Evolutionary conservation across 2,113 vertebrate genomes (phyloP).

Genomic region (Ariopsis seemanni): DNA sequence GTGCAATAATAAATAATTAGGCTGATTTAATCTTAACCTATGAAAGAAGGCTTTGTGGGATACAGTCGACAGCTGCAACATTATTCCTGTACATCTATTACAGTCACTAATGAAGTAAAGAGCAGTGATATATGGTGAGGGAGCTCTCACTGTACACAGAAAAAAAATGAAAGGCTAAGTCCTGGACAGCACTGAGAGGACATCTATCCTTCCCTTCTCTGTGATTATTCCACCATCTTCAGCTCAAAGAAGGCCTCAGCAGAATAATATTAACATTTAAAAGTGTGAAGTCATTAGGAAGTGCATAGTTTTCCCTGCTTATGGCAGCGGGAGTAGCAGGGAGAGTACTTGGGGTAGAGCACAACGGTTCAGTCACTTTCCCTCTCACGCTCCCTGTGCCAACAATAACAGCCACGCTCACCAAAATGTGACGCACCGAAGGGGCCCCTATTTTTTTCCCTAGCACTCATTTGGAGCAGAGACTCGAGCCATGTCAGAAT

Average conservation of each 20-base stretch:
- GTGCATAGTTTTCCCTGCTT: conserved; percentile 45
- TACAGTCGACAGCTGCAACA: not conserved
- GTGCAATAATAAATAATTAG: conserved; percentile 25
- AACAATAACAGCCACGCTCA: conserved; percentile 49
- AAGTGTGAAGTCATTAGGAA: conserved; percentile 57
- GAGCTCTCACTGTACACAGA: conserved; percentile 4
- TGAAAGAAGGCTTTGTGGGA: conserved; percentile 18
- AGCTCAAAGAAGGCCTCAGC: conserved; percentile 1
- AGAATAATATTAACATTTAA: conserved; percentile 45
- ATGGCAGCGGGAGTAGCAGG: conserved; percentile 41
- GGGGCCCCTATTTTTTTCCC: conserved; percentile 33
- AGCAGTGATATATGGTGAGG: conserved; percentile 20
- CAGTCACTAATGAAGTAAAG: conserved; percentile 21
- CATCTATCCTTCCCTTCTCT: conserved; percentile 23
- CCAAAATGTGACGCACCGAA: conserved; percentile 40
- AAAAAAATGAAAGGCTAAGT: conserved; percentile 23
- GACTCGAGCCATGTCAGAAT: conserved; percentile 46
- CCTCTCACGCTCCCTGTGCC: conserved; percentile 31
- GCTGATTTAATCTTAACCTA: conserved; percentile 4
- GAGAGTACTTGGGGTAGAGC: conserved; percentile 31
- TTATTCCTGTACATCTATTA: conserved; percentile 7
- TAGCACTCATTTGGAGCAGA: conserved; percentile 27
- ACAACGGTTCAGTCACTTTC: conserved; percentile 45
- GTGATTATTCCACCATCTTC: conserved; percentile 22
- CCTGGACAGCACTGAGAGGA: conserved; percentile 17